Conservation (phyloP, 2,888 invertebrate species). For the Chrysolina americana region DNA sequence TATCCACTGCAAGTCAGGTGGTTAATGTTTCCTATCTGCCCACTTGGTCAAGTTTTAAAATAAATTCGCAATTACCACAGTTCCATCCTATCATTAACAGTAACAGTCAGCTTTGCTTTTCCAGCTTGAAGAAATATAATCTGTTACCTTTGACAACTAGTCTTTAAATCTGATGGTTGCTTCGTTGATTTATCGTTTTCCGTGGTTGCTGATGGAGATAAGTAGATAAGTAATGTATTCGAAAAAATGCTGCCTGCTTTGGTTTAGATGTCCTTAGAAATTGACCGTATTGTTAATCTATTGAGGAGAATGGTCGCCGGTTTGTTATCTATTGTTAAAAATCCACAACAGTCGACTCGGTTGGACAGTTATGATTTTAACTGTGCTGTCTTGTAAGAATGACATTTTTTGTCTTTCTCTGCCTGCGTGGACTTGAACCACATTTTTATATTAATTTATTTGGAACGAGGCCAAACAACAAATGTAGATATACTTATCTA, state of each 20-base stretch:
- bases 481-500: too few species aligned
- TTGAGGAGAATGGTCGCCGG: neutral
- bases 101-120: neutral
- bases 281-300: neutral
- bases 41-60: neutral
- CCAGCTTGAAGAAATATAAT: conserved; percentile 4
- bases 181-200: conserved; percentile 7
- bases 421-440: too few species aligned
- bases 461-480: too few species aligned
- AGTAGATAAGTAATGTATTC: neutral
- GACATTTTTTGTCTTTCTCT: too few species aligned
- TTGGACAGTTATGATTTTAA: too few species aligned
- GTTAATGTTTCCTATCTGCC: neutral
- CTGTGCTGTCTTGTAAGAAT: too few species aligned
- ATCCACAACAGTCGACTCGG: too few species aligned
- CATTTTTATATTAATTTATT: too few species aligned
- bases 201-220: conserved; percentile 5
- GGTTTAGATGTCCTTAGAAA: neutral
- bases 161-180: conserved; percentile 14
- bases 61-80: neutral
- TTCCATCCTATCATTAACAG: neutral
- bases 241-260: neutral
- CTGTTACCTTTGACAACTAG: conserved; percentile 13
- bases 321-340: neutral
- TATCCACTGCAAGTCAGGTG: neutral